These are phyloP conservation scores for Protaetia brevitarsis DNA, from an alignment of 1,140 invertebrate species.

Conservation along the genomic window DNA sequence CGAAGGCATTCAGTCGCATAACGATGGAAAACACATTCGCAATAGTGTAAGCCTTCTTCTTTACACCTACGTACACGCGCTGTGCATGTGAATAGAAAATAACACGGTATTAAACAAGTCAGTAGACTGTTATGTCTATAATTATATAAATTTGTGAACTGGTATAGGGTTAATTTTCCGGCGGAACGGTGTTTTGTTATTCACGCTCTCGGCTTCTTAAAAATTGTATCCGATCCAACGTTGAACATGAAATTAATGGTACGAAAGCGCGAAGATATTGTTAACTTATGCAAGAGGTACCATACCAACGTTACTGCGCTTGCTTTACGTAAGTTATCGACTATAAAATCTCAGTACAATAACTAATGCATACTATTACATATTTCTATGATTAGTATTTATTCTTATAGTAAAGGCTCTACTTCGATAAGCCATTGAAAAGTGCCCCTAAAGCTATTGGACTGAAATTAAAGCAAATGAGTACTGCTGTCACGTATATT, in stretches of 20 bases:
- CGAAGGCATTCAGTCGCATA: not conserved
- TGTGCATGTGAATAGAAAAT: not conserved
- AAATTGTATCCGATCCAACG: not conserved
- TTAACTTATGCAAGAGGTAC: no score
- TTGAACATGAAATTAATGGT: slow-evolving; percentile 1
- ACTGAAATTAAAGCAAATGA: no score
- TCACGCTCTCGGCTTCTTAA: not conserved
- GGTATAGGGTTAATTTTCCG: not conserved
- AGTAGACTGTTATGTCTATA: not conserved
- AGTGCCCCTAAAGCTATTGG: no score
- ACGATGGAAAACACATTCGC: not conserved
- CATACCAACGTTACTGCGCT: no score
- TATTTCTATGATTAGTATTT: no score
- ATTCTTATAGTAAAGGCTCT: no score
- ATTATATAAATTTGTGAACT: not conserved
- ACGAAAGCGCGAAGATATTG: no score
- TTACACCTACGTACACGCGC: slow-evolving; percentile 10
- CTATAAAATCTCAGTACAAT: no score
- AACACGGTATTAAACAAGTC: slow-evolving; percentile 4
- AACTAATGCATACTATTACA: no score
- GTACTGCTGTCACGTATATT: no score
- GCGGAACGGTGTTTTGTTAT: not conserved
- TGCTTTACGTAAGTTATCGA: no score
- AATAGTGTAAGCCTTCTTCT: not conserved
- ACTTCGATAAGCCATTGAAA: no score